These are phyloP conservation scores for Cacatua alba DNA, from an alignment of 2,113 vertebrate genomes.

Conservation along the genomic window DNA sequence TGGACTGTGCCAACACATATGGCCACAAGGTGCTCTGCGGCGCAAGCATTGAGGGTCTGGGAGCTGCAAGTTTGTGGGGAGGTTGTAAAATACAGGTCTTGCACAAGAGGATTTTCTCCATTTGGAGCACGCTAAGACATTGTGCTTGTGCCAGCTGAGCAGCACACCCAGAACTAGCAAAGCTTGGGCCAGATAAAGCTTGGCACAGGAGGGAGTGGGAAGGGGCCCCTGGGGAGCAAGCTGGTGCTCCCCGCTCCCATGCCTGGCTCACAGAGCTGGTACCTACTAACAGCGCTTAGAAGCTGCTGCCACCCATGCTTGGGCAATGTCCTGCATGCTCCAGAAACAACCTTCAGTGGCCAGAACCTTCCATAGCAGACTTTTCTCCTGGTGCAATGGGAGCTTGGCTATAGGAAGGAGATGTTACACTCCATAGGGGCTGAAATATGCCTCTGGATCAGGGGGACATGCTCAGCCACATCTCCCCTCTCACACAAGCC, in stretches of 20 bases:
- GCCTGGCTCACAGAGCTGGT: neutral
- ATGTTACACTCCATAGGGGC: neutral
- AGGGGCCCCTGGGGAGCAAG: neutral
- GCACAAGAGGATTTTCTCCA: neutral
- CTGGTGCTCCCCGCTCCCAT: neutral
- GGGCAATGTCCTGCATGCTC: neutral
- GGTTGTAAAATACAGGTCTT: neutral
- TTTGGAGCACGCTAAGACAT: neutral
- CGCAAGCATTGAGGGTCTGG: fast-evolving
- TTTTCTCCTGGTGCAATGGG: neutral
- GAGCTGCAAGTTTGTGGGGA: neutral
- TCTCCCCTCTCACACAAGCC: fast-evolving
- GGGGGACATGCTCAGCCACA: fast-evolving
- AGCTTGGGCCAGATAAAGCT: neutral
- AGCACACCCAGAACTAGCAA: neutral
- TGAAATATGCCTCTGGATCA: neutral
- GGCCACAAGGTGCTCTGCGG: neutral
- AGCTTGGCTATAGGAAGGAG: neutral
- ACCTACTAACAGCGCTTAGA: fast-evolving
- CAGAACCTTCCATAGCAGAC: fast-evolving
- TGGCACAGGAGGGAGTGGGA: neutral
- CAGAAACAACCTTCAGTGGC: neutral
- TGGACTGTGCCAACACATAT: neutral
- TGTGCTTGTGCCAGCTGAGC: neutral
- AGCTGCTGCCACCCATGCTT: neutral